Base-by-base conservation (phyloP, 2,113 vertebrate species). In the Montifringilla adamsi region DNA sequence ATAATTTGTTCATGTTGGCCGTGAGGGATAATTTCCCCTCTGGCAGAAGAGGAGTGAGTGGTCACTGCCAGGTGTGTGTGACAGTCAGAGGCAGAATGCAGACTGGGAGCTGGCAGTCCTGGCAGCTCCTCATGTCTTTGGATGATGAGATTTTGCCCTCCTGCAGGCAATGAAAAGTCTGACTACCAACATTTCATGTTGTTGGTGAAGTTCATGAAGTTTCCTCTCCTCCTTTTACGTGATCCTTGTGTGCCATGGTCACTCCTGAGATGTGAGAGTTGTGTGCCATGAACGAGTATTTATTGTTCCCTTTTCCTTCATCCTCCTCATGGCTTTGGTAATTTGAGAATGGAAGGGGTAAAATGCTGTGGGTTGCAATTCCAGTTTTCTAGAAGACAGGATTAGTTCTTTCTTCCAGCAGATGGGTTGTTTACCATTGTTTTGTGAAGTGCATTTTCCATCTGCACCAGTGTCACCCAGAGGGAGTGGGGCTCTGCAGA, bases 1-100 rank as follows among this genome's bases (percentile, higher is more conserved):
- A 3, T 37, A 3, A 14, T 18, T 13, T 39, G 33, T 41, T 58
- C 20, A 0, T 2, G 21, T 6, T 35, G 70, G 33, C 1, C 1
- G 0, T 19, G 82, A 83, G 66, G 13, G 39, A 7, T 46, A 0
- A 33, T 74, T 62, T 21, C 33, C 67, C 82, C 10, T 53, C 27
- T 28, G 41, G 33, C 20, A 39, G 81, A 53, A 46, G 77, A 73
- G 69, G 28, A 43, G 15, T 1, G 2, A 24, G 5, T 5, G 23
- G 59, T 49, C 59, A 21, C 67, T 62, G 52, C 59, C 72, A 59
- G 49, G 17, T 27, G 52, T 24, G 2, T 30, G 27, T 8, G 73
- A 8, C 66, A 56, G 8, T 13, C 20, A 41, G 78, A 50, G 28
- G 44, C 77, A 73, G 67, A 35, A 11, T 16, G 2, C 10, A 15